Evolutionary conservation across 2,113 vertebrate species (phyloP).

Genomic region (Syngnathus scovelli): DNA sequence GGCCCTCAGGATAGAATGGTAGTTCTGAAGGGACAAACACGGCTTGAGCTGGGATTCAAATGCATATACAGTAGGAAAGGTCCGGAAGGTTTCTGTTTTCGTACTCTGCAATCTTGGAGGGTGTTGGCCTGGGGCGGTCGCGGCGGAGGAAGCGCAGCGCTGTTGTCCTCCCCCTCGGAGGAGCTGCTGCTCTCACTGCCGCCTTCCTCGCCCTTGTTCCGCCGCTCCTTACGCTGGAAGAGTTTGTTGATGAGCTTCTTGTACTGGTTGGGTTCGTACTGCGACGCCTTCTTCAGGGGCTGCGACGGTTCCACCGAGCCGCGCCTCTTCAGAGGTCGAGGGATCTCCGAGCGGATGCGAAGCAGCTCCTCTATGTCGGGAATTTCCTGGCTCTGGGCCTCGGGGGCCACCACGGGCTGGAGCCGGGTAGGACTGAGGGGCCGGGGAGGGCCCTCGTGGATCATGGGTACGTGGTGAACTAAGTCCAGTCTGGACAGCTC

Average conservation of each 20-base stretch:
- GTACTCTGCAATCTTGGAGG: constrained; percentile 53
- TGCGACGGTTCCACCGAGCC: constrained; percentile 74
- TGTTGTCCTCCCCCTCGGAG: constrained; percentile 64
- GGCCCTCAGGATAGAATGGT: constrained; percentile 74
- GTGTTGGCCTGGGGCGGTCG: constrained; percentile 6
- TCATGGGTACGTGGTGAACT: constrained; percentile 23
- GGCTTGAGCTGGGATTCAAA: background rate
- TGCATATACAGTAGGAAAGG: background rate
- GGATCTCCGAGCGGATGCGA: constrained; percentile 80
- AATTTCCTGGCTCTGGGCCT: constrained; percentile 65
- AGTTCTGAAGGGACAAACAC: constrained; percentile 63
- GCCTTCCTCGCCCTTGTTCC: constrained; percentile 35
- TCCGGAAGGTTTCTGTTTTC: background rate
- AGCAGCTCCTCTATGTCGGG: constrained; percentile 76
- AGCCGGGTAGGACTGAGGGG: constrained; percentile 85
- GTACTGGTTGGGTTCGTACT: constrained; percentile 77
- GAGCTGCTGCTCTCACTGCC: constrained; percentile 61
- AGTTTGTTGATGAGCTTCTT: constrained; percentile 81
- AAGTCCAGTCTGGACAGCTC: constrained; percentile 69
- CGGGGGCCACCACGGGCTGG: constrained; percentile 78
- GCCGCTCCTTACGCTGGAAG: constrained; percentile 58
- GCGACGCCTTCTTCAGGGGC: constrained; percentile 44
- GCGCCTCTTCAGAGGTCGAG: constrained; percentile 80
- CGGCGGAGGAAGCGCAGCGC: background rate
- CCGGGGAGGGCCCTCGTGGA: constrained; percentile 61